Conservation (phyloP, 2,113 vertebrate genomes). For the Rafetus swinhoei region DNA sequence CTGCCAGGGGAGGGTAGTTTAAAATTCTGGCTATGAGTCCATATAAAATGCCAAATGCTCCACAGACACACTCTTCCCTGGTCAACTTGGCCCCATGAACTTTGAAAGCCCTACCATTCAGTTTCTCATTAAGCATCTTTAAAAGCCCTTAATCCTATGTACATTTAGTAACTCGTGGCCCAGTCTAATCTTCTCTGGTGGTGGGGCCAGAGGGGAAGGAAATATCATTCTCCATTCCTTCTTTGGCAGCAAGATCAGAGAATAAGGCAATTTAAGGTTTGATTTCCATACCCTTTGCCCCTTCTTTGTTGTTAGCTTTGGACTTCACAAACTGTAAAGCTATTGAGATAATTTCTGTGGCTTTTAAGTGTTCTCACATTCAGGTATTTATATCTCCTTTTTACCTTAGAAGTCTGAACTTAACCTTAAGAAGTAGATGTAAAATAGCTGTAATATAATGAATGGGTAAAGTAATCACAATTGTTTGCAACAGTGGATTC, state of each 20-base stretch:
- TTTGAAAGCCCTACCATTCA: neutral
- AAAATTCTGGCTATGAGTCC: neutral
- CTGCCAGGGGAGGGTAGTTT: neutral
- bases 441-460: neutral
- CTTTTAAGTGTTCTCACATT: neutral
- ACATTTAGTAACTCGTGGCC: neutral
- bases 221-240: rapidly evolving
- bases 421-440: neutral
- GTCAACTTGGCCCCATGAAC: neutral
- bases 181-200: neutral
- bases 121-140: neutral
- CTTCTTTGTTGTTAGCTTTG: neutral
- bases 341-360: rapidly evolving
- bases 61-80: neutral
- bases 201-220: neutral
- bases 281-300: neutral
- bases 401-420: neutral
- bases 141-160: neutral
- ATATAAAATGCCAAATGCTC: neutral
- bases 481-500: neutral
- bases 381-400: neutral
- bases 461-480: neutral
- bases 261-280: neutral
- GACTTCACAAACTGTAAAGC: neutral
- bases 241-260: neutral